Conservation (phyloP, 2,113 vertebrate species). For the Tympanuchus pallidicinctus region DNA sequence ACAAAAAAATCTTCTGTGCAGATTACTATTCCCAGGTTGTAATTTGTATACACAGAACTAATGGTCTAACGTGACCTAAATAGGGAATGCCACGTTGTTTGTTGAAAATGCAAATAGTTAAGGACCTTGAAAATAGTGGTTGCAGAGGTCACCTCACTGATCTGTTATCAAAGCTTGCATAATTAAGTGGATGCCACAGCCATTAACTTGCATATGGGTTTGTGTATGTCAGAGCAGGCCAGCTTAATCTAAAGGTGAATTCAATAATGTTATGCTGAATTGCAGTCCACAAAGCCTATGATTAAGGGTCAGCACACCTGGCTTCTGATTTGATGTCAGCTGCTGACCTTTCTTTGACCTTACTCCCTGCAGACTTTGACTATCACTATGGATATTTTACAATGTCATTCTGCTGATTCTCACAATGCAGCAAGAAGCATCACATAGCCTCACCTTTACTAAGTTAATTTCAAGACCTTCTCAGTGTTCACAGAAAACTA, state of each 20-base stretch:
- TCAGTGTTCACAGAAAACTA: constrained; percentile 1
- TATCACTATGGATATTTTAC: constrained; percentile 57
- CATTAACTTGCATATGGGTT: constrained; percentile 48
- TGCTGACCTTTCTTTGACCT: constrained; percentile 74
- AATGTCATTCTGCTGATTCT: constrained; percentile 67
- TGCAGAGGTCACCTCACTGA: constrained; percentile 23
- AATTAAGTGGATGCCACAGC: constrained; percentile 45
- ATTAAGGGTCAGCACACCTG: constrained; percentile 72
- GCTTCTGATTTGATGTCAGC: constrained; percentile 68
- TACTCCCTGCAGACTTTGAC: constrained; percentile 56
- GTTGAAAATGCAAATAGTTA: constrained; percentile 10
- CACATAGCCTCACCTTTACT: constrained; percentile 44
- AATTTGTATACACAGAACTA: not conserved
- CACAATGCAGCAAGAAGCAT: constrained; percentile 52
- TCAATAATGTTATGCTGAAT: constrained; percentile 76
- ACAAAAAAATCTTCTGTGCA: not conserved
- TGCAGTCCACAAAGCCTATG: constrained; percentile 65
- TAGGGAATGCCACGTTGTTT: not conserved
- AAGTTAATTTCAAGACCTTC: constrained; percentile 50
- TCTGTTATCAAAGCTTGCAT: constrained; percentile 38
- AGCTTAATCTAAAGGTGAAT: constrained; percentile 68
- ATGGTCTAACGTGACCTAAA: not conserved
- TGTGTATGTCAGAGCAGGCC: constrained; percentile 41
- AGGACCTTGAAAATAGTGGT: not conserved
- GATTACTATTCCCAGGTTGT: not conserved